These are phyloP conservation scores for Scaeva pyrastri DNA, from an alignment of 2,888 invertebrate genomes.

Conservation along the genomic window DNA sequence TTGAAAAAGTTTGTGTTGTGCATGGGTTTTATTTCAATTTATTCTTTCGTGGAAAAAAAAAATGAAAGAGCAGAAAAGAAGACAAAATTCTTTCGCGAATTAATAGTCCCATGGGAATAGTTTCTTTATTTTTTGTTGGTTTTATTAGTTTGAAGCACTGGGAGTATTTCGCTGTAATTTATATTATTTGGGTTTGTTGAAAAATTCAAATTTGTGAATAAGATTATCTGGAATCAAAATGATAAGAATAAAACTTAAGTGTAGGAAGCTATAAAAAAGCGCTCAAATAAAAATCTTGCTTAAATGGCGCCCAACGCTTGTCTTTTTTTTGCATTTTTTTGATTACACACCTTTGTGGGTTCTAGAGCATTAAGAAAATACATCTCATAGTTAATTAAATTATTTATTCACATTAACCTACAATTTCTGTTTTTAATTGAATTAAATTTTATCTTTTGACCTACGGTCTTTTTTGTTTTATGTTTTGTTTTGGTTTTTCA, in stretches of 20 bases:
- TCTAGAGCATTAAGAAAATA: too few relatives aligned
- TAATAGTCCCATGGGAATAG: conserved; percentile 31
- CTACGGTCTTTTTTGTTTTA: too few relatives aligned
- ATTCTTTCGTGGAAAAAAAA: not conserved
- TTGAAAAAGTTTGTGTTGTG: conserved; percentile 60
- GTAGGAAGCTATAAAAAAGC: too few relatives aligned
- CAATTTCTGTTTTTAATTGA: too few relatives aligned
- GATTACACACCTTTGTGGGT: too few relatives aligned
- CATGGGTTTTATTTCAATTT: conserved; percentile 12
- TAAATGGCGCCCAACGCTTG: not conserved
- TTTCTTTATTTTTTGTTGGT: not conserved
- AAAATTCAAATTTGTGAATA: not conserved
- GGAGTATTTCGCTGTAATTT: conserved; percentile 12
- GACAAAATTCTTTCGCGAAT: conserved; percentile 30
- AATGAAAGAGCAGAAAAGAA: not conserved
- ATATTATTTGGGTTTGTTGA: conserved; percentile 6
- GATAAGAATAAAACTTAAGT: too few relatives aligned
- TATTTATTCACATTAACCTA: too few relatives aligned
- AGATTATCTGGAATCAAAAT: too few relatives aligned
- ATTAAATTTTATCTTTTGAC: too few relatives aligned
- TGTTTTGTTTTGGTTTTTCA: too few relatives aligned
- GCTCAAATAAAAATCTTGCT: not conserved
- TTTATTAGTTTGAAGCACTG: conserved; percentile 6
- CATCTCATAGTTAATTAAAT: too few relatives aligned
- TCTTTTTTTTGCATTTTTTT: too few relatives aligned